Evolutionary conservation across 2,797 vertebrate species (phyloP), one percentile per base, ranked within the genome.

Genomic region (Acridotheres tristis): DNA sequence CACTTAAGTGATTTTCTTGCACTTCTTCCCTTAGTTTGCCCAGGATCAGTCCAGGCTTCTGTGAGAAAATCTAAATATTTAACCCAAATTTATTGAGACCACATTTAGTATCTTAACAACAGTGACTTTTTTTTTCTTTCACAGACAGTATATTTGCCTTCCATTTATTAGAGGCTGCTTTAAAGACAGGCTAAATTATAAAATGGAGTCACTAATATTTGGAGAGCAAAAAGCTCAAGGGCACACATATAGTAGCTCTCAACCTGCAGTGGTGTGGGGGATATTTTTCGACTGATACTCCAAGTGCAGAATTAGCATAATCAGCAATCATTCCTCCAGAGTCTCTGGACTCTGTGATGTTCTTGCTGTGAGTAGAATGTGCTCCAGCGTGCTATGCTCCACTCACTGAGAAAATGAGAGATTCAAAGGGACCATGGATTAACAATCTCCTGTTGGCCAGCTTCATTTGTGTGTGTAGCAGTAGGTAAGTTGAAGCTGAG

Each of bases 351-450:
- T 50, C 50, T 82, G 40, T 57, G 71, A 85, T 94, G 51, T 19
- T 94, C 85, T 90, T 77, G 38, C 67, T 89, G 88, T 75, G 81
- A 94, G 47, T 30, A 77, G 83, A 91, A 93, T 91, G 83, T 84
- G 30, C 38, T 79, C 26, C 38, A 77, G 40, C 12, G 0, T 88
- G 66, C 59, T 93, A 62, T 87, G 88, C 85, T 94, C 54, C 42
- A 66, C 59, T 93, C 47, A 89, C 65, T 53, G 69, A 84, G 74
- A 92, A 80, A 93, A 94, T 74, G 40, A 90, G 81, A 62, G 72
- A 86, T 94, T 94, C 9, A 2, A 32, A 55, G 42, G 75, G 42
- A 81, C 19, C 50, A 34, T 0, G 2, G 14, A 92, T 86, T 95
- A 89, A 85, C 92, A 47, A 91, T 78, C 43, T 91, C 79, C 55